phyloP scores from a whole-genome alignment of 2,113 vertebrate genomes.

The Junco hyemalis region DNA sequence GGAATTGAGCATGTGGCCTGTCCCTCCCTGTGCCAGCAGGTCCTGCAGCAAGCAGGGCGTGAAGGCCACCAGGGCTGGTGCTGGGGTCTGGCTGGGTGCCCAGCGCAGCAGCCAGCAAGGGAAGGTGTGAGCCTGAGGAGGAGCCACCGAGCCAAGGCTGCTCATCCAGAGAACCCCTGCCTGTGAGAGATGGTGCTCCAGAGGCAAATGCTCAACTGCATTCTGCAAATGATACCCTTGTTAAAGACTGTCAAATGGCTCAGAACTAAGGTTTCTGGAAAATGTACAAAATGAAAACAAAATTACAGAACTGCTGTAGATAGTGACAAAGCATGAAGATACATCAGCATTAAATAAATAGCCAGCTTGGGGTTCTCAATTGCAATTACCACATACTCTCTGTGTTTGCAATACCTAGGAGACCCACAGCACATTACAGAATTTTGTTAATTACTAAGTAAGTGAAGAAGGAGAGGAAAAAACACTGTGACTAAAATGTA shows the following conservation, averaged over 20 bases:
- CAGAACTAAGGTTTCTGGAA: conserved; percentile 10
- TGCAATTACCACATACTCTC: conserved; percentile 28
- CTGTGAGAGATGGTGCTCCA: fast-evolving
- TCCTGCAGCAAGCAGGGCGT: fast-evolving
- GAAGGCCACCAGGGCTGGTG: neutral
- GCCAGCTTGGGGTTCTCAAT: conserved; percentile 36
- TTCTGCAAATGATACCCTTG: neutral
- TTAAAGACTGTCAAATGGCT: neutral
- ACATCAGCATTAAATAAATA: conserved; percentile 49
- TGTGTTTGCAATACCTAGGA: conserved; percentile 19
- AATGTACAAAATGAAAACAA: neutral
- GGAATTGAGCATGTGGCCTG: neutral
- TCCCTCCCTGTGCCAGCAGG: neutral
- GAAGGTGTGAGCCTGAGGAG: neutral
- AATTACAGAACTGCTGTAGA: neutral
- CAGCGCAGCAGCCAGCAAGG: neutral
- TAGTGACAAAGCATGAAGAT: conserved; percentile 27
- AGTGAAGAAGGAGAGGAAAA: neutral
- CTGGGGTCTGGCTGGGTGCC: neutral
- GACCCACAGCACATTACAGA: conserved; percentile 18
- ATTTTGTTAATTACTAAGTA: conserved; percentile 53
- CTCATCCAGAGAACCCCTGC: neutral
- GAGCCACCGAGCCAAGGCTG: neutral
- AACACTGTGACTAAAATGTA: neutral
- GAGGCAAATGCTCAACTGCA: neutral